Conservation (phyloP, 2,888 invertebrate species). For the Linnaemya tessellans region DNA sequence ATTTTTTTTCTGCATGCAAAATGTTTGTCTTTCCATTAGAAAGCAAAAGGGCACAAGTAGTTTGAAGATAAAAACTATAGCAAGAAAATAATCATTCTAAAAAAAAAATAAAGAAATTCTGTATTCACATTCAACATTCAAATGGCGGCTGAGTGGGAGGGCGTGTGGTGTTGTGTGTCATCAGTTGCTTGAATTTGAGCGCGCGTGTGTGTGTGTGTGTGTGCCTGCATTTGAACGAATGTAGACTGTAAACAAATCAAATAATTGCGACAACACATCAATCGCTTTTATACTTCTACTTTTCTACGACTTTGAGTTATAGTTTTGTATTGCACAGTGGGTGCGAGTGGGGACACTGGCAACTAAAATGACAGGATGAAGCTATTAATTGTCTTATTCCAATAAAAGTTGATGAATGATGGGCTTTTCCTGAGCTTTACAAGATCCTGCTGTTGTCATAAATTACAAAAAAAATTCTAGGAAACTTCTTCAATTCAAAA, state of each 20-base stretch:
- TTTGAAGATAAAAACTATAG: background rate
- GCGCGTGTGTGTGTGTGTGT: background rate
- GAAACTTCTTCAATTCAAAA: background rate
- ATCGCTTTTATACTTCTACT: conserved; percentile 39
- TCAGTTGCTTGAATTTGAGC: background rate
- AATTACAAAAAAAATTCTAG: background rate
- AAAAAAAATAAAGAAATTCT: background rate
- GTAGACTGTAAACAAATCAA: conserved; percentile 61
- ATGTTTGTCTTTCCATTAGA: background rate
- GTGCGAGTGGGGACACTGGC: background rate
- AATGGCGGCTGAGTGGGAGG: background rate
- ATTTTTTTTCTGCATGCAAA: background rate
- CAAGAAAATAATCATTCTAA: background rate
- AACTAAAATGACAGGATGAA: background rate
- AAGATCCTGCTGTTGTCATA: background rate
- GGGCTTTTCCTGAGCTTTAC: background rate
- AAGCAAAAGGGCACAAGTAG: background rate
- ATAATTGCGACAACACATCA: conserved; percentile 65
- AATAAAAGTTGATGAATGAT: background rate
- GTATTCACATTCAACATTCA: background rate
- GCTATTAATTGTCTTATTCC: no score
- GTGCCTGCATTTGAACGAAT: conserved; percentile 6
- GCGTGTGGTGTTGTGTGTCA: background rate
- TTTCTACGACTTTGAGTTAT: background rate
- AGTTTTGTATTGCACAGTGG: conserved; percentile 24